Base-by-base conservation (phyloP, 2,113 vertebrate species). In the Echinops telfairi region DNA sequence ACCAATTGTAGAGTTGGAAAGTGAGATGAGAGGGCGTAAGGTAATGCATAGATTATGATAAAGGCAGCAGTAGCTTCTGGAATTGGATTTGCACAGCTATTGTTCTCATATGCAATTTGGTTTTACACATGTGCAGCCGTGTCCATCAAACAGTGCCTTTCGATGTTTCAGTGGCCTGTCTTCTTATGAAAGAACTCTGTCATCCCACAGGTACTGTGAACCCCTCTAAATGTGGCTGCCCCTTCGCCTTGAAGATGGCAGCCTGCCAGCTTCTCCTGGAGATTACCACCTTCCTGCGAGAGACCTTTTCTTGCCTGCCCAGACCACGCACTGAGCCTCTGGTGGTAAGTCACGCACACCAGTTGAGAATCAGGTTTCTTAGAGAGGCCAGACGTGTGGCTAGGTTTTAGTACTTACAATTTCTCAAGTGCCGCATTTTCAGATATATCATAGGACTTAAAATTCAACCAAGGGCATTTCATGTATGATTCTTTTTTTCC, bases 161-260 rank as follows among this genome's bases (percentile, higher is more conserved):
- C 92, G 82, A 68, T 64, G 84, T 82, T 95, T 23, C 22, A 20
- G 53, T 33, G 64, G 38, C 15, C 90, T 80, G 81, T 95, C 91
- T 93, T 43, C 96, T 96, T 97, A 94, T 0, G 73, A 94, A 95
- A 97, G 73, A 78, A 81, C 33, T 94, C 5, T 96, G 94, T 96
- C 57, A 79, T 95, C 97, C 83, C 73, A 78, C 97, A 99, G 99
- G 99, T 97, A 99, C 99, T 12, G 99, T 99, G 94, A 99, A 99
- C 96, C 99, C 99, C 2, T 99, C 99, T 40, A 99, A 99, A 97
- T 99, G 99, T 36, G 99, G 98, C 95, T 99, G 99, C 91, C 99
- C 99, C 68, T 99, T 99, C 97, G 99, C 99, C 33, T 98, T 99
- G 91, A 99, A 99, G 98, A 99, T 99, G 99, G 98, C 99, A 1